A percentile compares a stretch with the other conserved stretches of the same genome.
These are phyloP conservation scores for Phorcus lineatus DNA, from an alignment of 2,888 invertebrate species.

Conservation along the genomic window DNA sequence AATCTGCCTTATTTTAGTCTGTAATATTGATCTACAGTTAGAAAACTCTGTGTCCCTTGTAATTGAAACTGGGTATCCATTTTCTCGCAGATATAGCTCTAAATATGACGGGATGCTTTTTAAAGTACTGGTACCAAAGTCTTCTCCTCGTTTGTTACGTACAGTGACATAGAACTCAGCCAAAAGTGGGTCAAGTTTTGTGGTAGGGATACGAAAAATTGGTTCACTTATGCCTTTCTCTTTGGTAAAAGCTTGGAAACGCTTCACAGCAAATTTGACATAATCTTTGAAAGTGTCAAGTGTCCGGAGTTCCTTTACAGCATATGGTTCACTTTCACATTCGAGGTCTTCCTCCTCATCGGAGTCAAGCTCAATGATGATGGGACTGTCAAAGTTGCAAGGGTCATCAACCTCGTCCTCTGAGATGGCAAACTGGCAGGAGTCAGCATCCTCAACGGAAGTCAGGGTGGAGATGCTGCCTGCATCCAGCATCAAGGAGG, in stretches of 20 bases:
- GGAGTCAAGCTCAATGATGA: background rate
- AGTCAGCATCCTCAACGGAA: background rate
- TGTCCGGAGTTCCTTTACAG: background rate
- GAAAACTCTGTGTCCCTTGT: background rate
- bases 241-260: background rate
- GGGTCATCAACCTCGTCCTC: background rate
- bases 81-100: background rate
- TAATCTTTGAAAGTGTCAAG: conserved; percentile 3
- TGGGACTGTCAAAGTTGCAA: background rate
- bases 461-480: background rate
- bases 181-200: background rate
- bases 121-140: background rate
- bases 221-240: background rate
- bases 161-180: background rate
- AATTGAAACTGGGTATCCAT: background rate
- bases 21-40: background rate
- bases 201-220: background rate
- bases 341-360: background rate
- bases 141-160: background rate
- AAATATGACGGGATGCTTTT: background rate
- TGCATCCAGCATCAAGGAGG: background rate
- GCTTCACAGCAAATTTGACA: background rate
- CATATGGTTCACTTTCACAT: background rate
- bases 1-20: background rate
- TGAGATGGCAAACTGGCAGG: background rate